A percentile compares a stretch with the other conserved stretches of the same genome.
These are phyloP conservation scores for Myripristis jacobus DNA, from an alignment of 2,797 vertebrate species.

Conservation along the genomic window DNA sequence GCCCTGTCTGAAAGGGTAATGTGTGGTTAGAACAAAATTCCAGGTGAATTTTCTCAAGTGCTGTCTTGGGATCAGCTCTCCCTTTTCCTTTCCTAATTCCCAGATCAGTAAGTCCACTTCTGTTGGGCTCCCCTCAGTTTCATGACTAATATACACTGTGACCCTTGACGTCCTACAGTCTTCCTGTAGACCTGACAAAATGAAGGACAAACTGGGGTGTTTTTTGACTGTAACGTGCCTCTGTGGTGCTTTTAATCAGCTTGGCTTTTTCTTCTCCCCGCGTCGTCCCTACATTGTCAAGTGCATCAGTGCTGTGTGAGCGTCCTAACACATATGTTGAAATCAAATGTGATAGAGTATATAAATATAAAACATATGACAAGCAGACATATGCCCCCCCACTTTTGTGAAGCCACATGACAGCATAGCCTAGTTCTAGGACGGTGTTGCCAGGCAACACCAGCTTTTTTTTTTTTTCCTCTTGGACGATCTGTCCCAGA, in stretches of 20 bases:
- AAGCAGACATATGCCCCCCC: neutral
- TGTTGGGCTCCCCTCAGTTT: slow-evolving; percentile 39
- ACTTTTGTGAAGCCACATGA: slow-evolving; percentile 15
- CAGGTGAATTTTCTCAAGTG: slow-evolving; percentile 20
- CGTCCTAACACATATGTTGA: neutral
- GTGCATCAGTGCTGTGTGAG: slow-evolving; percentile 21
- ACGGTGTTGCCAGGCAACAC: slow-evolving; percentile 12
- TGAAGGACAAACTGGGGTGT: slow-evolving; percentile 54
- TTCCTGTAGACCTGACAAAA: slow-evolving; percentile 59
- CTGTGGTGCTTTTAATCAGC: slow-evolving; percentile 51
- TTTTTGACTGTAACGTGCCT: slow-evolving; percentile 30
- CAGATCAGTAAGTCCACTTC: slow-evolving; percentile 43
- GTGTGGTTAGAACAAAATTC: neutral
- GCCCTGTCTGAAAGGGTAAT: slow-evolving; percentile 22
- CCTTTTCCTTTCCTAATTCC: slow-evolving; percentile 18
- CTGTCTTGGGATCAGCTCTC: slow-evolving; percentile 19
- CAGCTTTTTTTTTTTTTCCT: neutral
- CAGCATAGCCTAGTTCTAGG: neutral
- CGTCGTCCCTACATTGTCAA: slow-evolving; percentile 29
- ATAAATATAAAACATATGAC: slow-evolving; percentile 1
- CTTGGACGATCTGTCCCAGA: neutral
- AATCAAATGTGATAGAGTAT: slow-evolving; percentile 3
- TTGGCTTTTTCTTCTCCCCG: slow-evolving; percentile 21
- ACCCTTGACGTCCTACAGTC: slow-evolving; percentile 53
- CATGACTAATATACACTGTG: slow-evolving; percentile 57